Evolutionary conservation across 2,113 vertebrate genomes (phyloP).

Genomic region (Dasyprocta punctata): DNA sequence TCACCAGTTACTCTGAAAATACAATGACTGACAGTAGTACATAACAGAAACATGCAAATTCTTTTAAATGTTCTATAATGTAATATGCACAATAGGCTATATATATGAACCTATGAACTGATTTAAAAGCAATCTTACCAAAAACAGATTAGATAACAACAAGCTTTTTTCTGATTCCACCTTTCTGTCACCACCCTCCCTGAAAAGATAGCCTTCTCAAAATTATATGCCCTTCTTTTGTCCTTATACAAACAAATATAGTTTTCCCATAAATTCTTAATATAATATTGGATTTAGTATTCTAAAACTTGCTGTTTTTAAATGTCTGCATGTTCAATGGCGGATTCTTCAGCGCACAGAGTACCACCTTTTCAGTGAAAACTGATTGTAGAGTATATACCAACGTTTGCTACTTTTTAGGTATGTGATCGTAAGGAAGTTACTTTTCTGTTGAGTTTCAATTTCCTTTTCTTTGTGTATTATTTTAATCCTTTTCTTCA

Average conservation of each 20-base stretch:
- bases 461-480: conserved; percentile 16
- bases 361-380: conserved; percentile 27
- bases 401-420: conserved; percentile 14
- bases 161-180: neutral
- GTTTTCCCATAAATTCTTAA: conserved; percentile 21
- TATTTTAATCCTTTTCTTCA: too few species aligned
- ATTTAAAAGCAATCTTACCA: neutral
- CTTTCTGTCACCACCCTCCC: neutral
- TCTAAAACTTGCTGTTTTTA: neutral
- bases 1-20: conserved; percentile 28
- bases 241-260: conserved; percentile 33
- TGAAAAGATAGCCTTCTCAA: neutral
- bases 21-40: neutral
- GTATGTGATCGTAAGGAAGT: neutral
- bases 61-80: conserved; percentile 11
- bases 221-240: conserved; percentile 33
- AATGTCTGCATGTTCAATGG: neutral
- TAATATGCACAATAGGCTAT: neutral
- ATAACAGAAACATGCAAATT: conserved; percentile 2
- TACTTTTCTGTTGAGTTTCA: conserved; percentile 35
- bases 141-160: neutral
- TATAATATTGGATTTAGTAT: neutral
- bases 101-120: neutral
- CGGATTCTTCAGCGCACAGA: neutral
- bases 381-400: neutral